Base-by-base conservation (phyloP, 1,140 invertebrate species). In the Muscidifurax raptorellus region DNA sequence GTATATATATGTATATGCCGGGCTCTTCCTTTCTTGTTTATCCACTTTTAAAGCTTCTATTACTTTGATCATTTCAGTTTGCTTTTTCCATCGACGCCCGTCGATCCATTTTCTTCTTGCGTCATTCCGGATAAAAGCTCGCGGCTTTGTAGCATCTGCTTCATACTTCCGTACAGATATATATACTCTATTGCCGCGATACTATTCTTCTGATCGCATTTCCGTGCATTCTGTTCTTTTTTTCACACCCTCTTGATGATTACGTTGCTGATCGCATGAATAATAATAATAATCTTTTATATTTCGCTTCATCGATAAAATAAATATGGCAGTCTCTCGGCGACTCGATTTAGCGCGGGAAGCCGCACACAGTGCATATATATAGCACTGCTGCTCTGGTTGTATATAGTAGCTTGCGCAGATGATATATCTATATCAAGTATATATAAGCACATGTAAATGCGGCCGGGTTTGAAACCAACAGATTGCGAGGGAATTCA, bases 401-500 rank as follows among this genome's bases (percentile, higher is more conserved):
- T n/a, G n/a, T n/a, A n/a, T n/a, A n/a, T n/a, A 40, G 10, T 9
- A 40, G 36, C 36, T n/a, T n/a, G 15, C 13, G n/a, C 18, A 12
- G 15, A 52, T n/a, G n/a, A 78, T 9, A 32, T 27, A 79, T 1
- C 9, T 79, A n/a, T 66, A 67, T 67, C 18, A 47, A 75, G n/a
- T n/a, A 44, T 25, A 74, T n/a, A 66, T 25, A 77, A 77, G 75
- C 40, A 66, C 28, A 75, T 75, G 71, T 44, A 76, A 75, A 69
- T 66, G 28, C 59, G 40, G 32, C 25, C 72, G 30, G 7, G 32
- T 78, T 44, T 78, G 3, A 18, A 72, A 40, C 80, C 13, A 69
- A 69, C 44, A 71, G 64, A 82, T 85, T 85, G 28, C 25, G 25
- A 36, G 15, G 69, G 27, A 75, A 85, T 82, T 67, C 75, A 78